phyloP scores from a whole-genome alignment of 2,888 invertebrate species.

The Ormyrus pomaceus region DNA sequence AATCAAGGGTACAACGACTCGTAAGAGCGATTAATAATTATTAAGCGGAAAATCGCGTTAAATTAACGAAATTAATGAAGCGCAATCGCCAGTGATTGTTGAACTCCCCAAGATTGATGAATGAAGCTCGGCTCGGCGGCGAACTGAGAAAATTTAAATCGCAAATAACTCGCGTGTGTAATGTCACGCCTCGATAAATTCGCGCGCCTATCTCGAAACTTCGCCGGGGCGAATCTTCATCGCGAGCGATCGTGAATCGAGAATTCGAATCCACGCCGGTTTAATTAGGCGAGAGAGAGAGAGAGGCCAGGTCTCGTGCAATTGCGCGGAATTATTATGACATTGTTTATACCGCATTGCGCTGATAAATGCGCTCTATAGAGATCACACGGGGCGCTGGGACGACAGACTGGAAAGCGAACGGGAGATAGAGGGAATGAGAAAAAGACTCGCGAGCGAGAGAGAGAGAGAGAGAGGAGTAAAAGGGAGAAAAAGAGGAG shows the following conservation, averaged over 20 bases:
- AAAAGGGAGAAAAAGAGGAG: conserved; percentile 31
- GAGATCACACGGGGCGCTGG: background rate
- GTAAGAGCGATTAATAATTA: no score
- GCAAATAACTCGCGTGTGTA: conserved; percentile 5
- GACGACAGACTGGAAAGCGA: background rate
- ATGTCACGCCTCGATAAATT: conserved; percentile 12
- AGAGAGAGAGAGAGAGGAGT: conserved; percentile 25
- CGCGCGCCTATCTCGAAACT: background rate
- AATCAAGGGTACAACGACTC: background rate
- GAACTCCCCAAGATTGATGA: conserved; percentile 4
- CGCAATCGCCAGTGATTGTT: no score
- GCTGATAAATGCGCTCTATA: no score
- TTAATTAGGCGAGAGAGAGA: no score
- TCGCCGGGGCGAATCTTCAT: conserved; percentile 16
- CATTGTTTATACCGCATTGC: no score
- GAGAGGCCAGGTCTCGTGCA: background rate
- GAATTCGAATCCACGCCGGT: no score
- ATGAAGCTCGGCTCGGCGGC: background rate
- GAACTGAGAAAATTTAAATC: background rate
- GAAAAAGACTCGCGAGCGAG: conserved; percentile 30
- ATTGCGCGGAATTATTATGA: no score
- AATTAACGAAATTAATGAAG: no score
- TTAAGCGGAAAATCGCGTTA: no score
- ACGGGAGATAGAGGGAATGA: background rate
- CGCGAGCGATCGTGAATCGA: conserved; percentile 1